phyloP scores from a whole-genome alignment of 2,797 vertebrate genomes.

The Pygocentrus nattereri region DNA sequence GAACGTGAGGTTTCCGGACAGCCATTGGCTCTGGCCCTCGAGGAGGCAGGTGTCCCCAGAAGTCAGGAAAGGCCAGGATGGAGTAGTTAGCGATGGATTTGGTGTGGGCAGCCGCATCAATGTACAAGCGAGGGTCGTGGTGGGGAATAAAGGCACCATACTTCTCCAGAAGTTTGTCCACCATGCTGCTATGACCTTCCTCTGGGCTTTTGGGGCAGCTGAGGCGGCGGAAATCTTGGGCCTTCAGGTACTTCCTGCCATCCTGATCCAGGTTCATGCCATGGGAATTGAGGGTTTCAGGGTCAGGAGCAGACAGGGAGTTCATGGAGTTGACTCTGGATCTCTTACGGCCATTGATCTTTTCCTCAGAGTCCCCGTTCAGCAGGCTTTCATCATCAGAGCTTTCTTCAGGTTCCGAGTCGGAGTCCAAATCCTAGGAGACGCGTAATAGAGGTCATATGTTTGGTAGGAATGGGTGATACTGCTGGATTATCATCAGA shows the following conservation, averaged over 20 bases:
- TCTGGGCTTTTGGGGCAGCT: conserved; percentile 23
- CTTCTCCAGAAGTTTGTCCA: conserved; percentile 63
- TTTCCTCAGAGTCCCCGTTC: conserved; percentile 26
- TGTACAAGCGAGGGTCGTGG: conserved; percentile 76
- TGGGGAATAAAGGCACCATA: conserved; percentile 69
- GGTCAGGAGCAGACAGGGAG: neutral
- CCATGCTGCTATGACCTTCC: conserved; percentile 46
- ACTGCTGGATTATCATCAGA: neutral
- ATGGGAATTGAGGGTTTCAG: neutral
- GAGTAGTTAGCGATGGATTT: conserved; percentile 84
- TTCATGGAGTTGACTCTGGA: neutral
- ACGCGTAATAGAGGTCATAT: neutral
- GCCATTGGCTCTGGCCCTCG: conserved; percentile 74
- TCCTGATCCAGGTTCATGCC: neutral
- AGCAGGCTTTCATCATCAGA: conserved; percentile 48
- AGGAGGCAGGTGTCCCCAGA: conserved; percentile 89
- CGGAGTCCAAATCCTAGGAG: conserved; percentile 57
- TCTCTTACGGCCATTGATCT: neutral
- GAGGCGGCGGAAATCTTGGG: conserved; percentile 45
- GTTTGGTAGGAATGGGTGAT: neutral
- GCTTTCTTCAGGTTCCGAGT: conserved; percentile 46
- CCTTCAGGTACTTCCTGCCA: conserved; percentile 28
- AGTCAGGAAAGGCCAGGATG: conserved; percentile 88
- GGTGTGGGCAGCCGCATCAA: conserved; percentile 73
- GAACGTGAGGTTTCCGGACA: conserved; percentile 75